These are phyloP conservation scores for Argya squamiceps DNA, from an alignment of 2,797 vertebrate species.

Conservation along the genomic window DNA sequence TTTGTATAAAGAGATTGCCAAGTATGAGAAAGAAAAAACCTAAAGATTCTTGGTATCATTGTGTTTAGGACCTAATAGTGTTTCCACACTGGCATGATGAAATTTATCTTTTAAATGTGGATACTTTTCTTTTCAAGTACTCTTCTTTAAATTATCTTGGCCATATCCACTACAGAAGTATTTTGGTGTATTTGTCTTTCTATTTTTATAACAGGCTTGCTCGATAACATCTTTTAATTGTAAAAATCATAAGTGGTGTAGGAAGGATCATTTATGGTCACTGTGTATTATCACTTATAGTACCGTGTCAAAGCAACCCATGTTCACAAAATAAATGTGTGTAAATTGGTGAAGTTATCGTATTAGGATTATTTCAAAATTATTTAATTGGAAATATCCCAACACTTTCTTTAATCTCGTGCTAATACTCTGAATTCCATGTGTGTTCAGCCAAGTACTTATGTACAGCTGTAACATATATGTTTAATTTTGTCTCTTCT, in stretches of 20 bases:
- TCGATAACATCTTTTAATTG: background rate
- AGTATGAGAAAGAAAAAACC: background rate
- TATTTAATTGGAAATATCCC: background rate
- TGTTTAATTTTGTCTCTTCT: constrained; percentile 62
- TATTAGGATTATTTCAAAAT: background rate
- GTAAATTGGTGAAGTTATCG: background rate
- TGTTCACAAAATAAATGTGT: background rate
- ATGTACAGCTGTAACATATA: constrained; percentile 19
- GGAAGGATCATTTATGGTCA: background rate
- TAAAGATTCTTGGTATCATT: background rate
- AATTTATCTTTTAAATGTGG: background rate
- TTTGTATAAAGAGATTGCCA: background rate
- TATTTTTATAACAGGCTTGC: background rate
- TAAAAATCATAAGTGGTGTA: background rate
- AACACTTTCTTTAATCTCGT: background rate
- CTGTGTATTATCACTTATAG: too few relatives aligned
- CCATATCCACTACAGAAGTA: background rate
- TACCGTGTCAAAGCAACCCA: background rate
- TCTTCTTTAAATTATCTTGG: background rate
- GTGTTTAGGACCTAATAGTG: background rate
- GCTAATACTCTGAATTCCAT: background rate
- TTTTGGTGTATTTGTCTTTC: background rate
- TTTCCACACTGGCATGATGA: background rate
- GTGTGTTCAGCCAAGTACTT: constrained; percentile 15
- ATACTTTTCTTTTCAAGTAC: background rate